Evolutionary conservation across 2,113 vertebrate species (phyloP), one percentile per base, ranked within the genome.

Genomic region (Suncus etruscus): DNA sequence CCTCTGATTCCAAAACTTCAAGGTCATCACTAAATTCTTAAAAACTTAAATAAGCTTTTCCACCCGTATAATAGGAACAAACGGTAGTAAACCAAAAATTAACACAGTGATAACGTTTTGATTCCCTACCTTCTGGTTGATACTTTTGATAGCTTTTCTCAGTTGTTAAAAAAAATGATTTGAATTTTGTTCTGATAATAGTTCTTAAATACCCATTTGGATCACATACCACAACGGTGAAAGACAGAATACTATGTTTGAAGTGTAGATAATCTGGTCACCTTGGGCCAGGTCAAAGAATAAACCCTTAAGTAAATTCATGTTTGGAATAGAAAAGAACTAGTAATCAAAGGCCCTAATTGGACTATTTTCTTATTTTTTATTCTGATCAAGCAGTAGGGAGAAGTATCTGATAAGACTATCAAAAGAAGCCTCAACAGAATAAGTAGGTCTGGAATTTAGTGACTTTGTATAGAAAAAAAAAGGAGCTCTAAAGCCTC

Each of bases 211-310:
- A 79, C 2, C n/a, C 8, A 73, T 51, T 89, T 72, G n/a, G 58
- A 82, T 69, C 84, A 29, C 45, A 24, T 81, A 65, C 9, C n/a
- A 91, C 32, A 89, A 65, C 48, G 68, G 14, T 63, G 72, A 65
- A 74, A 87, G 75, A 75, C 27, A 39, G 2, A 58, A 39, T 65
- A 48, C 25, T 47, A 63, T 83, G 48, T 39, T 27, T 75, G 58
- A 87, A 86, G 58, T 83, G 31, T 61, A 54, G 47, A 5, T 76
- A 93, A 93, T 93, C 85, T 82, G 22, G 79, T 86, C 65, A 50
- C 68, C n/a, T 91, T 39, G 73, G 16, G 22, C 3, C 75, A 47
- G 8, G 61, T 79, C 61, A 93, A 39, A 81, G 65, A 66, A 39
- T 2, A 72, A 50, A 5, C 39, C 14, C 47, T 74, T 66, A 45